Evolutionary conservation across 2,113 vertebrate genomes (phyloP).

Genomic region (Meleagris gallopavo): DNA sequence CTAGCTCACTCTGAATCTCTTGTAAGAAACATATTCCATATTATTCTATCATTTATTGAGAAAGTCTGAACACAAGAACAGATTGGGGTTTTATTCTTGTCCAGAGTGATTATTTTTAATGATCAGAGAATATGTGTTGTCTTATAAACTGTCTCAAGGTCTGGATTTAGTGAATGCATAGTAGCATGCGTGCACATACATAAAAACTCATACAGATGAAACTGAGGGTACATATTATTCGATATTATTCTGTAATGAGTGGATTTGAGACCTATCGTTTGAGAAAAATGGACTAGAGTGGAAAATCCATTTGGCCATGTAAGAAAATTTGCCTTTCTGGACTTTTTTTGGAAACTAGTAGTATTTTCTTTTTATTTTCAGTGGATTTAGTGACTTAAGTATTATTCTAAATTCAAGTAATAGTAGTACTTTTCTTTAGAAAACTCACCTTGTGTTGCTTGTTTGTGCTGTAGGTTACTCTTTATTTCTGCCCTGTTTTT

Average conservation of each 20-base stretch:
- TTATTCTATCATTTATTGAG: background rate
- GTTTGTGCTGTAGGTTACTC: background rate
- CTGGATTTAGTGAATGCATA: background rate
- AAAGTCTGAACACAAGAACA: background rate
- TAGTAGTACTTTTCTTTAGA: background rate
- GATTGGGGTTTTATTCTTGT: background rate
- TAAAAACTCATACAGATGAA: background rate
- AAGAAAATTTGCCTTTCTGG: background rate
- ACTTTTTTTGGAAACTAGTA: background rate
- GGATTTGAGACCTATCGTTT: background rate
- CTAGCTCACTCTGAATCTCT: background rate
- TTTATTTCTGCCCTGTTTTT: background rate
- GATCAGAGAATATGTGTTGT: background rate
- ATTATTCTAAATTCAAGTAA: background rate
- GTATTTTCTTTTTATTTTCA: background rate
- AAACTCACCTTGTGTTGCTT: background rate
- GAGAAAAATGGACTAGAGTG: background rate
- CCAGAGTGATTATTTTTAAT: background rate
- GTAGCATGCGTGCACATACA: background rate
- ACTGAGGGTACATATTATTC: background rate
- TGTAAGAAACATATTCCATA: background rate
- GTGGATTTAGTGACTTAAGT: background rate
- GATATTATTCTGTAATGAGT: background rate
- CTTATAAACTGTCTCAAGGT: background rate
- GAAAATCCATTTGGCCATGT: background rate